Percentiles rank a stretch among this genome's conserved stretches.
Evolutionary conservation across 2,888 invertebrate species (phyloP).

Genomic region (Ophioninae sp.): DNA sequence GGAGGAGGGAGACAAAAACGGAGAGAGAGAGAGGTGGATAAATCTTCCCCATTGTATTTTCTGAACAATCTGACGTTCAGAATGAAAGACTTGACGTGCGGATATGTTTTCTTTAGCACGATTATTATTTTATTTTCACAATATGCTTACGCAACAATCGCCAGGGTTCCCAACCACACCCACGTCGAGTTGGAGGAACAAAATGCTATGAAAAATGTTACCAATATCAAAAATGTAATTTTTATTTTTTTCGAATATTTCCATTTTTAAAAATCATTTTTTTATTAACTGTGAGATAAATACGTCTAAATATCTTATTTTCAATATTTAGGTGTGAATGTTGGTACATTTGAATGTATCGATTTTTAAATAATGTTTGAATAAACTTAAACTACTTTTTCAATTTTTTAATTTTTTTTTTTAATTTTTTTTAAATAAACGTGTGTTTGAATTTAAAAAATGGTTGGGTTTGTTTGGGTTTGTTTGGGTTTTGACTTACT

Average conservation of each 20-base stretch:
- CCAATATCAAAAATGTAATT: neutral
- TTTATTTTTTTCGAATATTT: neutral
- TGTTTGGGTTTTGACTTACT: no score
- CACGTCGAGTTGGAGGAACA: slow-evolving; percentile 25
- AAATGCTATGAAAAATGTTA: slow-evolving; percentile 6
- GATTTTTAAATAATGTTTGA: no score
- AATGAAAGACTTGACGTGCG: slow-evolving; percentile 43
- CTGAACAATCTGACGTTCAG: slow-evolving; percentile 42
- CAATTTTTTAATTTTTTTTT: no score
- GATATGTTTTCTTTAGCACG: slow-evolving; percentile 38
- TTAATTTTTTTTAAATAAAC: no score
- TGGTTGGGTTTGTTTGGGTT: no score
- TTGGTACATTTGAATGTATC: no score
- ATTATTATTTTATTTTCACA: slow-evolving; percentile 41
- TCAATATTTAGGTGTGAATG: no score
- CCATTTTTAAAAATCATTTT: neutral
- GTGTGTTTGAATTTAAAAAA: no score
- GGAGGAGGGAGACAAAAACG: neutral
- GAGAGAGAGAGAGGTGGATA: slow-evolving; percentile 28
- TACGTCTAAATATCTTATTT: no score
- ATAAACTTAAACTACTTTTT: no score
- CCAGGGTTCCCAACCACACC: slow-evolving; percentile 11
- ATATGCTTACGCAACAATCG: slow-evolving; percentile 23
- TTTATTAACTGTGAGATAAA: no score
- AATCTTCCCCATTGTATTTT: slow-evolving; percentile 54